phyloP scores from a whole-genome alignment of 2,113 vertebrate species.

The Calyptomena viridis region DNA sequence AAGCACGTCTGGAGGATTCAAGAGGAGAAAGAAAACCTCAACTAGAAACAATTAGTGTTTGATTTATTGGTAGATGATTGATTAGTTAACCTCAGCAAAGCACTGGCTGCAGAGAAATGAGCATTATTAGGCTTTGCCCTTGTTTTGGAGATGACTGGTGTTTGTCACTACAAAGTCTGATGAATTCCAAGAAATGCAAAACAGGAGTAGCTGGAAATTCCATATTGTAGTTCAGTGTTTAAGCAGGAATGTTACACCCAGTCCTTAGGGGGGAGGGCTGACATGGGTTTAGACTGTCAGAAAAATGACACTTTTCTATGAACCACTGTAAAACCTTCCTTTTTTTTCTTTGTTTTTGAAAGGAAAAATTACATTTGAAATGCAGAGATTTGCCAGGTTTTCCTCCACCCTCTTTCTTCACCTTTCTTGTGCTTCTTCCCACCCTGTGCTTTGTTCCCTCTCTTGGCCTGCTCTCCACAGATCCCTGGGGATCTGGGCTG shows the following conservation, averaged over 20 bases:
- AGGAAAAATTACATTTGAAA: neutral
- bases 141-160: neutral
- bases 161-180: accelerated
- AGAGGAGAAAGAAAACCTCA: neutral
- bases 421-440: neutral
- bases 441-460: neutral
- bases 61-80: neutral
- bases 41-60: neutral
- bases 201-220: neutral
- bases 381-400: neutral
- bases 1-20: neutral
- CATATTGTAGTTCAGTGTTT: accelerated
- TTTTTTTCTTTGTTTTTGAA: neutral
- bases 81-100: neutral
- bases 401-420: accelerated
- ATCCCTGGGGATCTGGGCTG: neutral
- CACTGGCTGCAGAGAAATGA: neutral
- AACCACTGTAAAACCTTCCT: neutral
- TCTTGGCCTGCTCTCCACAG: neutral
- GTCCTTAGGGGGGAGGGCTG: neutral
- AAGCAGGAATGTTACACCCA: neutral
- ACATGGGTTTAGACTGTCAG: neutral
- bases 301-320: neutral
- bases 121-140: neutral
- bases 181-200: neutral